Conservation (phyloP, 2,113 vertebrate genomes). For the Heptranchias perlo region DNA sequence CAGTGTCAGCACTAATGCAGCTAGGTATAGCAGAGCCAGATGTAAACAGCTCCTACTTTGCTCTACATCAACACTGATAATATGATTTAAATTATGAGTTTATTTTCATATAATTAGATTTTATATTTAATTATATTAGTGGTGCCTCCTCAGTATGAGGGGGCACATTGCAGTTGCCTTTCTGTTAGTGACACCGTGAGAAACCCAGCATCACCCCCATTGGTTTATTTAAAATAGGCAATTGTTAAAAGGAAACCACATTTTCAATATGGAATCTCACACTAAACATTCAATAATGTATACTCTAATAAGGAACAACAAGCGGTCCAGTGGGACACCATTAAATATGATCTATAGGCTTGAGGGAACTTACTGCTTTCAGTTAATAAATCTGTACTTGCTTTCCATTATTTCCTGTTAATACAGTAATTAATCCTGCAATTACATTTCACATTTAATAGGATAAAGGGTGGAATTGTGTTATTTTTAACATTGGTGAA, state of each 20-base stretch:
- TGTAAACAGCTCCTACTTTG: background rate
- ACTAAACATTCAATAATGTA: background rate
- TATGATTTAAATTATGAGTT: background rate
- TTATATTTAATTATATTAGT: background rate
- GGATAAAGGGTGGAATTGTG: background rate
- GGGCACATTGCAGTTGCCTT: background rate
- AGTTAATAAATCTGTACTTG: background rate
- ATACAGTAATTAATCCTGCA: background rate
- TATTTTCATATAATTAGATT: background rate
- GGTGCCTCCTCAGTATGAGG: background rate
- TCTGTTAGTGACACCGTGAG: background rate
- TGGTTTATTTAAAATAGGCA: background rate
- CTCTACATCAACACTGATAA: background rate
- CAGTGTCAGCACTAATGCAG: background rate
- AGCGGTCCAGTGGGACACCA: background rate
- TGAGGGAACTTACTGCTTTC: background rate
- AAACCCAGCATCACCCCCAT: background rate
- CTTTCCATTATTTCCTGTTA: background rate
- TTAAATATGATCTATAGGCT: background rate
- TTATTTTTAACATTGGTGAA: background rate
- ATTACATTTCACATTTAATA: background rate
- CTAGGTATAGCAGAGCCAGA: background rate
- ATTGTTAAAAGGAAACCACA: background rate
- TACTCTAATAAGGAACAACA: background rate
- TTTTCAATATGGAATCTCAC: background rate